phyloP scores from a whole-genome alignment of 2,113 vertebrate genomes.

The Phylloscopus trochilus region DNA sequence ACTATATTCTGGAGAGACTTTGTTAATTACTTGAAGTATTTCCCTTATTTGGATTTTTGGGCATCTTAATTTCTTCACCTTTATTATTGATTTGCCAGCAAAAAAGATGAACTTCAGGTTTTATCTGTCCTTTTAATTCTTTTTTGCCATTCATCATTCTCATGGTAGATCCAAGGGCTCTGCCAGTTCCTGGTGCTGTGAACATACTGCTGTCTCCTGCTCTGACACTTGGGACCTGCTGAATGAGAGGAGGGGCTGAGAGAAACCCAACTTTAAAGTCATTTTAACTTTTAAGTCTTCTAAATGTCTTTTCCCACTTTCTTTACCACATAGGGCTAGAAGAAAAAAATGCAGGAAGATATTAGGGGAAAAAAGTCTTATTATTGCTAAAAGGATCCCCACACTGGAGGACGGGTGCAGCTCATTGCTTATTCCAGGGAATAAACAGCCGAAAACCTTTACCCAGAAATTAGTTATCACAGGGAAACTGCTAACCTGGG shows the following conservation, averaged over 20 bases:
- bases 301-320: conserved; percentile 22
- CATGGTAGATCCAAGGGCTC: background rate
- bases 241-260: background rate
- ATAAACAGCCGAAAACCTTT: conserved; percentile 32
- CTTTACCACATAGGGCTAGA: background rate
- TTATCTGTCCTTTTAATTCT: background rate
- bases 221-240: background rate
- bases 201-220: background rate
- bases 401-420: background rate
- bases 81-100: background rate
- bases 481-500: conserved; percentile 1
- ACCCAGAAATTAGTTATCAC: conserved; percentile 34
- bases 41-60: background rate
- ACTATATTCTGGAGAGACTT: background rate
- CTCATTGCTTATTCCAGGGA: conserved; percentile 14
- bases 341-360: background rate
- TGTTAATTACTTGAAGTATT: conserved; percentile 44
- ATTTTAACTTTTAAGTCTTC: background rate
- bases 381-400: background rate
- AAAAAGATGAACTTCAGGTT: background rate
- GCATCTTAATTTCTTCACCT: background rate
- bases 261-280: background rate
- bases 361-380: background rate
- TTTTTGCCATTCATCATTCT: background rate
- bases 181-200: background rate